Base-by-base conservation (phyloP, 2,888 invertebrate genomes). In the Acrobasis repandana region DNA sequence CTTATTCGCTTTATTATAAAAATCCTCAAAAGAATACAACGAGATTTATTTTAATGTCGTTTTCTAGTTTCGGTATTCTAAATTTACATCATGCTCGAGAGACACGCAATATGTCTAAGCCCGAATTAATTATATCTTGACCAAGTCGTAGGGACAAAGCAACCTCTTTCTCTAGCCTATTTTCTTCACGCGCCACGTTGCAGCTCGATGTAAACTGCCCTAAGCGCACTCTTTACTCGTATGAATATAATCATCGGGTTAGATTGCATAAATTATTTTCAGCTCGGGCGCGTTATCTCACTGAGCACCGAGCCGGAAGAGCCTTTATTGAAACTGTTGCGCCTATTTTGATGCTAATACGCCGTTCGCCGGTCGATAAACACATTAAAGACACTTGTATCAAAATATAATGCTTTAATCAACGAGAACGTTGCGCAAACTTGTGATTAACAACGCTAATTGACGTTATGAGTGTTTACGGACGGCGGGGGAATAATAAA, bases 301-400 rank as follows among this genome's bases (percentile, higher is more conserved):
- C 38, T 38, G 58, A 49, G 47, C 38, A 16, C 14, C 36, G 50
- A 49, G 51, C 46, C 60, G 58, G 48, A 54, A 47, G 48, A 20
- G 58, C 43, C 50, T 50, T 62, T 60, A 58, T 64, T 63, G 60
- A 62, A 61, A 57, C 61, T 56, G 57, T 59, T 64, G 58, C 60
- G 61, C 61, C 54, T 60, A 56, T 61, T 60, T 58, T 49, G 61
- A 61, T 63, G 61, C 60, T 57, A 57, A 57, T 56, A 36, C 51
- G 51, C 50, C 50, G 50, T 63, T 56, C 67, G 62, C 61, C 67
- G 70, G 71, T 70, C 67, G 63, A 70, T 70, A 72, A 71, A 71
- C 69, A 68, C 69, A 69, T 73, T 72, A 70, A 68, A 67, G 65
- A 67, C 69, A 72, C 67, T 70, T 67, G 65, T 70, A 72, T 71